Conservation (phyloP, 1,140 invertebrate species). For the Branchinecta lynchi region DNA sequence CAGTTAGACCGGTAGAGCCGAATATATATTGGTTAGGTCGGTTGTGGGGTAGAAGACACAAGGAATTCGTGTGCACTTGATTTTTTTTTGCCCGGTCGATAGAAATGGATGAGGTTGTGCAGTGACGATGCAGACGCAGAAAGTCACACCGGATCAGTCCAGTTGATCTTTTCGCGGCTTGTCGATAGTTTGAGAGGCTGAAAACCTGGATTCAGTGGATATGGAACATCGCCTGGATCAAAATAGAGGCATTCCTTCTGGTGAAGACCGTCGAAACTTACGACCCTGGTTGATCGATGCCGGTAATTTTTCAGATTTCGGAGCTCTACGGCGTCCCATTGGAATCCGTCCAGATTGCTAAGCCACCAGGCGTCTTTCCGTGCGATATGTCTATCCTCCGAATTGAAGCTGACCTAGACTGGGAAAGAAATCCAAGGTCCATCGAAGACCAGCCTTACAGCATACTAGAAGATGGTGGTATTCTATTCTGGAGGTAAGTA, state of each 20-base stretch:
- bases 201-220: too few species aligned
- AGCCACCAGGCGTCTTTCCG: conserved; percentile 40
- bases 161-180: too few species aligned
- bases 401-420: conserved; percentile 40
- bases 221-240: too few species aligned
- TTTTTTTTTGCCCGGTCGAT: too few species aligned
- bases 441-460: conserved; percentile 34
- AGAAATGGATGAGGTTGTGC: too few species aligned
- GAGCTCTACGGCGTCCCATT: conserved; percentile 42
- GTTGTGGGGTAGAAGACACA: too few species aligned
- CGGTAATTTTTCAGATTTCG: conserved; percentile 34
- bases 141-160: too few species aligned
- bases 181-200: too few species aligned
- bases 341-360: conserved; percentile 46
- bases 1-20: too few species aligned
- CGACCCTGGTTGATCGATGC: conserved; percentile 14
- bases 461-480: conserved; percentile 40
- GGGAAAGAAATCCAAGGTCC: conserved; percentile 35
- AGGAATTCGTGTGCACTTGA: too few species aligned
- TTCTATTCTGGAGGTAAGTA: conserved; percentile 42
- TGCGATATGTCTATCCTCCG: conserved; percentile 41
- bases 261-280: conserved; percentile 15
- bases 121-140: too few species aligned
- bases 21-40: too few species aligned
- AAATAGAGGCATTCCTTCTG: conserved; percentile 12